phyloP scores from a whole-genome alignment of 2,888 invertebrate species.

The Tholera decimalis region DNA sequence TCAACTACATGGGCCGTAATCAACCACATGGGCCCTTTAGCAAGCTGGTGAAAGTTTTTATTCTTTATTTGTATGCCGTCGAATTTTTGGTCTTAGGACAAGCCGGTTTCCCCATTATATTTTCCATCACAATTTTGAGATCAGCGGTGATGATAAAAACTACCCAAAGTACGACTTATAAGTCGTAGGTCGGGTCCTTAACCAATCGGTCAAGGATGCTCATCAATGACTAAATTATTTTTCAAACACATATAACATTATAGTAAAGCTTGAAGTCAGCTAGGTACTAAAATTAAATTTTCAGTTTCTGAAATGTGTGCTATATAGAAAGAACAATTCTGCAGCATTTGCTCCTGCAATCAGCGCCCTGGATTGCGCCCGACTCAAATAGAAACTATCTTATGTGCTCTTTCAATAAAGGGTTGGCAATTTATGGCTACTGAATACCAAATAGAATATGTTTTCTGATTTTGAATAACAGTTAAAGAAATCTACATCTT shows the following conservation, averaged over 20 bases:
- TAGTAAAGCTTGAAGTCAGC: neutral
- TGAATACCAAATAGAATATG: neutral
- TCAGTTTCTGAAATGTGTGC: conserved; percentile 6
- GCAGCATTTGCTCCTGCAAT: conserved; percentile 31
- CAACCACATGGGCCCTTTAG: too few species aligned
- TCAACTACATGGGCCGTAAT: too few species aligned
- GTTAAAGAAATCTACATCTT: neutral
- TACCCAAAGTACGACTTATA: too few species aligned
- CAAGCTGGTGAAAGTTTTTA: too few species aligned
- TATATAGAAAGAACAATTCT: conserved; percentile 20
- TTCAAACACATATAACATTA: neutral
- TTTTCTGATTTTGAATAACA: neutral
- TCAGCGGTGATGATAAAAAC: too few species aligned
- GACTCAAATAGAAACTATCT: conserved; percentile 35
- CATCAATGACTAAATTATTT: neutral
- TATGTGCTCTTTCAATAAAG: conserved; percentile 16
- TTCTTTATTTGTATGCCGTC: too few species aligned
- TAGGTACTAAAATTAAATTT: neutral
- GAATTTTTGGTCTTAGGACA: too few species aligned
- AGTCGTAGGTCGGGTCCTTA: too few species aligned
- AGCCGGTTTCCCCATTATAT: too few species aligned
- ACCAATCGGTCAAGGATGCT: too few species aligned
- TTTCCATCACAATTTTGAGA: too few species aligned
- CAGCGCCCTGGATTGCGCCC: conserved; percentile 26
- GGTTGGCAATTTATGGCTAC: conserved; percentile 12